phyloP scores from a whole-genome alignment of 2,888 invertebrate species.

The Hirtodrosophila alboralis region DNA sequence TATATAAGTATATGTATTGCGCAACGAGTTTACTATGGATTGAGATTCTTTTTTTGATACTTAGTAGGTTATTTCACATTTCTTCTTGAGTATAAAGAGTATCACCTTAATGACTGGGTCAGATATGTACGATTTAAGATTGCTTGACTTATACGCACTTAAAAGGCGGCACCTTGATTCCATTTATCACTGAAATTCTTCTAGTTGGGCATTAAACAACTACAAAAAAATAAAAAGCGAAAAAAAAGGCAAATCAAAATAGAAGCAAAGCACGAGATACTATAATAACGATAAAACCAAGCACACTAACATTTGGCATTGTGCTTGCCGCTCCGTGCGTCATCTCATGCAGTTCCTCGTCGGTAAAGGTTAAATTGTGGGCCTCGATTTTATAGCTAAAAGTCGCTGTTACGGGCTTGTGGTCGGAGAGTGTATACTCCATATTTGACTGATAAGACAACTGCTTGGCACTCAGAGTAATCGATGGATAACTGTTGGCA shows the following conservation, averaged over 20 bases:
- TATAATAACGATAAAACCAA: conserved; percentile 50
- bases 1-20: conserved; percentile 5
- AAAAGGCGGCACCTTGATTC: conserved; percentile 21
- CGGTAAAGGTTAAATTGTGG: conserved; percentile 50
- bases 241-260: conserved; percentile 57
- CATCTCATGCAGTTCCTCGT: conserved; percentile 75
- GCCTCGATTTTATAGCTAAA: conserved; percentile 84
- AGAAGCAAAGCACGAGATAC: conserved; percentile 32
- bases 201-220: conserved; percentile 70
- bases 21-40: too few species aligned
- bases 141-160: conserved; percentile 16
- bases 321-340: conserved; percentile 70
- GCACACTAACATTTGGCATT: conserved; percentile 71
- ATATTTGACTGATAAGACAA: conserved; percentile 91
- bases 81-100: conserved; percentile 4
- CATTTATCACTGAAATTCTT: conserved; percentile 55
- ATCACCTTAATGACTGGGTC: conserved; percentile 1
- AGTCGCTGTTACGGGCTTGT: conserved; percentile 94
- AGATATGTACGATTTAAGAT: conserved; percentile 25
- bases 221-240: conserved; percentile 61
- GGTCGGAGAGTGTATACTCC: conserved; percentile 93
- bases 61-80: not conserved
- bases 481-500: conserved; percentile 91
- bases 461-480: conserved; percentile 89
- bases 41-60: conserved; percentile 17